Base-by-base conservation (phyloP, 2,113 vertebrate genomes). In the Mungos mungo region DNA sequence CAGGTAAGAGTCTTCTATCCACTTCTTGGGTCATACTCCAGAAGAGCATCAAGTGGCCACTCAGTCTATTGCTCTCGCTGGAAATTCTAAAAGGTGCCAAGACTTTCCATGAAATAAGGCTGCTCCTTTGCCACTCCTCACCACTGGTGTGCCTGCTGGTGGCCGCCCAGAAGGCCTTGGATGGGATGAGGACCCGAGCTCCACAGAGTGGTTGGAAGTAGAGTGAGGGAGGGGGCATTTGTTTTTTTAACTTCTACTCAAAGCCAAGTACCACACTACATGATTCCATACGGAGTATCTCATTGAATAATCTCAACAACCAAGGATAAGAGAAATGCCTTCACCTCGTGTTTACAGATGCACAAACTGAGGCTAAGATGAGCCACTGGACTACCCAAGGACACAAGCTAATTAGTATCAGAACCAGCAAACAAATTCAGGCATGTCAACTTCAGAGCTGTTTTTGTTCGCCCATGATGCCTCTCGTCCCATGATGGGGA, bases 31-130 rank as follows among this genome's bases (percentile, higher is more conserved):
- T 63, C 54, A 69, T 31, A 8, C 89, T 69, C 35, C n/a, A 11
- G 33, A 69, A 35, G 8, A 45, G 65, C 84, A 96, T 16, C 5
- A 65, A 15, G 27, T 41, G 65, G n/a, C 41, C 38, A 33, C 57
- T 80, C 60, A 79, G 35, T 69, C 65, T 81, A 35, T 38, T 38
- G 54, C 82, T 52, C n/a, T 50, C n/a, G 66, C 54, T 79, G 63
- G 57, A 89, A 83, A n/a, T 72, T 83, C 80, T 72, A 72, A 92
- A 91, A 83, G 38, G 33, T 33, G 54, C n/a, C 83, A 92, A 93
- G 35, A 68, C 72, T 90, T 89, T 29, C 60, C 35, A 74, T 69
- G 16, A 29, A 72, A 25, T 23, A 80, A 54, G 25, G 52, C 19
- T 19, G 69, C 52, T 74, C 47, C 68, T 63, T 68, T 2, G 0